Conservation (phyloP, 2,113 vertebrate genomes). For the Sclerurus mexicanus region DNA sequence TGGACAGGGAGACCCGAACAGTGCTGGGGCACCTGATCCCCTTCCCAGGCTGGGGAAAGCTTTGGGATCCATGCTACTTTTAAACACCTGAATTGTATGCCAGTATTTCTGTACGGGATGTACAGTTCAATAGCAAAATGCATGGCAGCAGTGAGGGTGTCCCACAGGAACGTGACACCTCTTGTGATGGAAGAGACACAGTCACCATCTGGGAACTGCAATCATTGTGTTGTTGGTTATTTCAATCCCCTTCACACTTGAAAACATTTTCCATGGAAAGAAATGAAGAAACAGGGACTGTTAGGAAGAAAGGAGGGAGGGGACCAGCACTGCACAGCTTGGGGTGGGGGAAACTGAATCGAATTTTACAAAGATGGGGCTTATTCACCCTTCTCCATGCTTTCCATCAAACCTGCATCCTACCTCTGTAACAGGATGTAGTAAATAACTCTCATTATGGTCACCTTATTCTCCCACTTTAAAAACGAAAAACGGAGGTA, state of each 20-base stretch:
- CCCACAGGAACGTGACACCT: background rate
- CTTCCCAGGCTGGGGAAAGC: background rate
- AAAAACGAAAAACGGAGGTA: background rate
- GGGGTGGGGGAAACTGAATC: background rate
- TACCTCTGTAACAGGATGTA: background rate
- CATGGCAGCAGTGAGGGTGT: background rate
- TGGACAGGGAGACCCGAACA: background rate
- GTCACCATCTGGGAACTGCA: background rate
- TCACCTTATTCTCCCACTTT: background rate
- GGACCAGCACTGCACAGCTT: background rate
- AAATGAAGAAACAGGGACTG: background rate
- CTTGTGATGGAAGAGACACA: background rate
- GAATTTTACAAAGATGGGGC: background rate
- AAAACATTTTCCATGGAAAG: background rate
- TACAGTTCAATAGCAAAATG: background rate
- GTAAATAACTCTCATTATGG: background rate
- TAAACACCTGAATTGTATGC: background rate
- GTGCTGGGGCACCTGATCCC: background rate
- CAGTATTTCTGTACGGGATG: background rate
- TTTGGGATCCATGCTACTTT: background rate
- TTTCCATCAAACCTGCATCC: background rate
- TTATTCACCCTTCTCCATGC: rapidly evolving
- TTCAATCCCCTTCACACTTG: background rate
- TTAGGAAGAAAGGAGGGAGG: background rate
- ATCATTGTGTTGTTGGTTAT: rapidly evolving